These are phyloP conservation scores for Ommatoiulus sabulosus DNA, from an alignment of 2,888 invertebrate species.

Conservation along the genomic window DNA sequence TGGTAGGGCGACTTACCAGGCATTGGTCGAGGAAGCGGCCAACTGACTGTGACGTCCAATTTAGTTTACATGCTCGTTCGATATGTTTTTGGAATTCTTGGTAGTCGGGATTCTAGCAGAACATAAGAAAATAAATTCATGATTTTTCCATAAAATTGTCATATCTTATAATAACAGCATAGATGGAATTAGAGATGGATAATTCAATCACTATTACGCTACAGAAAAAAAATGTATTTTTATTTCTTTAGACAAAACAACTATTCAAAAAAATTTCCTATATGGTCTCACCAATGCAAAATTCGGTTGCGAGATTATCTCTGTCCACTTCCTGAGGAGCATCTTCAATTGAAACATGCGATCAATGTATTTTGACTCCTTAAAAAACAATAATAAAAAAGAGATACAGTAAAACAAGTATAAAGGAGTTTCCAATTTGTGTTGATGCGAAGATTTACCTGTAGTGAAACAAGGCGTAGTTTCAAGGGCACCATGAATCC, in stretches of 20 bases:
- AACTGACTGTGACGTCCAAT: slow-evolving; percentile 13
- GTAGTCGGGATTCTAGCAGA: background rate
- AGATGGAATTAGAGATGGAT: background rate
- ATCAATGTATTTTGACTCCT: slow-evolving; percentile 32
- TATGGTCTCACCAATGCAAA: background rate
- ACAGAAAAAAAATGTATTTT: background rate
- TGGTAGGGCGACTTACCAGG: slow-evolving; percentile 5
- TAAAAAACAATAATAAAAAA: background rate
- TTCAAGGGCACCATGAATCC: slow-evolving; percentile 46
- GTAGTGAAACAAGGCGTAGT: slow-evolving; percentile 7
- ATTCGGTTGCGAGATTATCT: background rate
- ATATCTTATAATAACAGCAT: background rate
- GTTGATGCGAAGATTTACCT: background rate
- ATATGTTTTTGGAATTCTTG: slow-evolving; percentile 7
- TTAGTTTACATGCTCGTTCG: slow-evolving; percentile 25
- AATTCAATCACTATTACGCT: too few relatives aligned
- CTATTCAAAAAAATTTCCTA: background rate
- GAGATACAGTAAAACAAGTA: too few relatives aligned
- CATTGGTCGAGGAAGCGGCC: background rate
- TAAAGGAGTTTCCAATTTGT: too few relatives aligned
- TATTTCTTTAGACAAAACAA: background rate
- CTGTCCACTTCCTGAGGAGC: background rate
- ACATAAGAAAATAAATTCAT: background rate
- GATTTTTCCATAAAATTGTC: background rate
- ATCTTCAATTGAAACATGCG: background rate